These are phyloP conservation scores for Plusia festucae DNA, from an alignment of 2,888 invertebrate genomes.

Conservation along the genomic window DNA sequence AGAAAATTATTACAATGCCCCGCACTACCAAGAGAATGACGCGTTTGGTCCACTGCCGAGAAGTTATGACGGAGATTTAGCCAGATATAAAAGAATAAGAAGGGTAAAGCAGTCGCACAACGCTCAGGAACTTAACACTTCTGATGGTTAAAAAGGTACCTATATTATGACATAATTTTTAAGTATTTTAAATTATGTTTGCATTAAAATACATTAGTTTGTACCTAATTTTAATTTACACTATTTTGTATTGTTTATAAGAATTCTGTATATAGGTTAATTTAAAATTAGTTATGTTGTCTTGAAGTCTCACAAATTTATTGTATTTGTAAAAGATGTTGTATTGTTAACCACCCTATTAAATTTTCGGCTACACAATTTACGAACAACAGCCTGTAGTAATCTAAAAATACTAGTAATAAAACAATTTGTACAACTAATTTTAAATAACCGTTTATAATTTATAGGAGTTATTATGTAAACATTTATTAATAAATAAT, in stretches of 20 bases:
- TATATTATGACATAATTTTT: constrained; percentile 44
- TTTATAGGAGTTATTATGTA: constrained; percentile 45
- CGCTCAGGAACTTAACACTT: constrained; percentile 46
- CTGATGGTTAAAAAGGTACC: constrained; percentile 41
- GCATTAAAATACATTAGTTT: constrained; percentile 51
- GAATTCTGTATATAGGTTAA: constrained; percentile 66
- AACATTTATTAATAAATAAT: constrained; percentile 45
- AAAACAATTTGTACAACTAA: no score
- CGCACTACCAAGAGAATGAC: constrained; percentile 76
- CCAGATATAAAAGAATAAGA: constrained; percentile 81
- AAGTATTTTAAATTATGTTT: constrained; percentile 59
- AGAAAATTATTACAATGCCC: constrained; percentile 65
- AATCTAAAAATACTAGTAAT: constrained; percentile 8
- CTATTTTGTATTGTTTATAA: constrained; percentile 66
- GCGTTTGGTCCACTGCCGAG: constrained; percentile 75
- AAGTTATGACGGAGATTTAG: constrained; percentile 74
- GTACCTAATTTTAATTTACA: constrained; percentile 56
- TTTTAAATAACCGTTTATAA: constrained; percentile 48
- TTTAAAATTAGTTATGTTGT: constrained; percentile 45
- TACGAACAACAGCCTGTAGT: background rate
- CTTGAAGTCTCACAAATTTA: constrained; percentile 14
- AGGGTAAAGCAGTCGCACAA: constrained; percentile 69
- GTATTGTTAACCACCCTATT: constrained; percentile 8
- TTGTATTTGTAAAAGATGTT: constrained; percentile 5
- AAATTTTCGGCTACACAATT: background rate